Conservation (phyloP, 1,140 invertebrate genomes). For the Drosophila fuyamai region DNA sequence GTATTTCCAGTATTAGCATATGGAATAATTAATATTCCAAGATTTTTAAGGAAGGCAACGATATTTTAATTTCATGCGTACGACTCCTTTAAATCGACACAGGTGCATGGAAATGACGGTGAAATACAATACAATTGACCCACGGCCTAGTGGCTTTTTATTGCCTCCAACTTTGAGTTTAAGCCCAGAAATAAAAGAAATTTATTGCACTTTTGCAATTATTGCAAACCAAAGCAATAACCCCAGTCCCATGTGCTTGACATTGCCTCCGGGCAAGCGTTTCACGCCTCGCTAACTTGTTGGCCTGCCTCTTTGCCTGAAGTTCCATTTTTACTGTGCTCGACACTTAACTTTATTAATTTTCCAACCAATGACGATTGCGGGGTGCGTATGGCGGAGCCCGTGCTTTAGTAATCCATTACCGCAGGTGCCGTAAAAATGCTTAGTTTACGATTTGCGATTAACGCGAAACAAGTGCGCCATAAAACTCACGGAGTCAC, state of each 20-base stretch:
- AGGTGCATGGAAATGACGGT: neutral
- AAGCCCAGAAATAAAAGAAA: slow-evolving; percentile 61
- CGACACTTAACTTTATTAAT: slow-evolving; percentile 83
- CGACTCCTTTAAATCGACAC: neutral
- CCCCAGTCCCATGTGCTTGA: slow-evolving; percentile 55
- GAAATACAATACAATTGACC: slow-evolving; percentile 1
- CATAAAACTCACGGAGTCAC: slow-evolving; percentile 67
- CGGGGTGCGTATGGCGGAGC: slow-evolving; percentile 1
- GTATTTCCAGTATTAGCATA: no score
- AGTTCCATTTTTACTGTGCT: slow-evolving; percentile 79
- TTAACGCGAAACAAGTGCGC: slow-evolving; percentile 81
- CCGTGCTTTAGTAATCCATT: slow-evolving; percentile 75
- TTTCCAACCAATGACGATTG: slow-evolving; percentile 73
- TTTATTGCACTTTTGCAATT: slow-evolving; percentile 77
- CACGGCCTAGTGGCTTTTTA: slow-evolving; percentile 1
- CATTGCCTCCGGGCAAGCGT: slow-evolving; percentile 39
- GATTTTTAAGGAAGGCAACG: neutral
- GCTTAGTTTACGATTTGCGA: slow-evolving; percentile 82
- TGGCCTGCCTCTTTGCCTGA: slow-evolving; percentile 17
- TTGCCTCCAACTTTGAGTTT: slow-evolving; percentile 37
- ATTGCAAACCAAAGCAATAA: slow-evolving; percentile 77
- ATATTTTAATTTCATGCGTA: neutral
- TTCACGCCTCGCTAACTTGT: slow-evolving; percentile 75
- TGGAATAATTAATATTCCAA: no score
- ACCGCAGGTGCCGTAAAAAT: slow-evolving; percentile 82